Percentiles rank a stretch among this genome's conserved stretches.
Evolutionary conservation across 2,113 vertebrate species (phyloP).

Genomic region (Prunella himalayana): DNA sequence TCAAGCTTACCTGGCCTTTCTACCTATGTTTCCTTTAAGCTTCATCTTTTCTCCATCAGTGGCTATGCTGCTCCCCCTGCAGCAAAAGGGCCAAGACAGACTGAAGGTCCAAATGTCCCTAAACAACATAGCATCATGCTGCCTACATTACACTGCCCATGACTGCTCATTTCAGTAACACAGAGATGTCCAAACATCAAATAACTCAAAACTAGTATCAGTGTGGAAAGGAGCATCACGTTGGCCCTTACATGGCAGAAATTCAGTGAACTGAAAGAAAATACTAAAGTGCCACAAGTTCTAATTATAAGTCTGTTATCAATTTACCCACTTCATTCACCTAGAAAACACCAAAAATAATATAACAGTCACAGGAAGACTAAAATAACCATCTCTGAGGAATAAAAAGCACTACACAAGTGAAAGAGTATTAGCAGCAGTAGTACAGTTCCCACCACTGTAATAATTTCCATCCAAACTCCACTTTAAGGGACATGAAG

Average conservation of each 20-base stretch:
- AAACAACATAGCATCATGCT: rapidly evolving
- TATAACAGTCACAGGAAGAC: background rate
- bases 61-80: background rate
- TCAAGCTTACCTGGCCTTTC: background rate
- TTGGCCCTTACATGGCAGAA: background rate
- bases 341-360: background rate
- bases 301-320: background rate
- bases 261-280: background rate
- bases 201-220: background rate
- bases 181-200: background rate
- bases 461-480: background rate
- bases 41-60: background rate
- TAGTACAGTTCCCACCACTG: background rate
- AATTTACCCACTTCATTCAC: background rate
- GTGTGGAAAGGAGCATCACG: background rate
- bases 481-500: background rate
- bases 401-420: background rate
- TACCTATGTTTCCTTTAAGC: background rate
- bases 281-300: background rate
- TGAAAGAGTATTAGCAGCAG: background rate
- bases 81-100: background rate
- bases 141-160: rapidly evolving
- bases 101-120: background rate
- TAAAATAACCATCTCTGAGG: background rate
- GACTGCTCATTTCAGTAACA: background rate